A percentile compares a stretch with the other conserved stretches of the same genome.
phyloP scores from a whole-genome alignment of 2,113 vertebrate species.

The Andinoacara biseriatus region DNA sequence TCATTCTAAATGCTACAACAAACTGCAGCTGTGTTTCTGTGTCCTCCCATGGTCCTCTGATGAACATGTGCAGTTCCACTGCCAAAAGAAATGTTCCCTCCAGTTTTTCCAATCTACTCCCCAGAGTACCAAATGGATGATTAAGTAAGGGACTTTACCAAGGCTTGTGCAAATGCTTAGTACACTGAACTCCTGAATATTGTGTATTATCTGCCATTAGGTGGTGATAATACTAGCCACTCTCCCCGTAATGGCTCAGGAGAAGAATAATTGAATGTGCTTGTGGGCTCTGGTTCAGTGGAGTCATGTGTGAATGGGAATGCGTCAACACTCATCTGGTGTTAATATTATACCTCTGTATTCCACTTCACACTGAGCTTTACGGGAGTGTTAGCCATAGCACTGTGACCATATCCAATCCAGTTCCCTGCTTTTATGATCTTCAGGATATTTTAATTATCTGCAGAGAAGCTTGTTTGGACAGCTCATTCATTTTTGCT shows the following conservation, averaged over 20 bases:
- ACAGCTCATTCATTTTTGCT: conserved; percentile 74
- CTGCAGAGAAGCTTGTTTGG: conserved; percentile 55
- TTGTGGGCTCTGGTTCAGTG: conserved; percentile 67
- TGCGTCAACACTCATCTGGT: conserved; percentile 51
- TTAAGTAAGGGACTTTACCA: conserved; percentile 77
- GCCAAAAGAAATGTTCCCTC: conserved; percentile 52
- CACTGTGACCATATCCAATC: conserved; percentile 7
- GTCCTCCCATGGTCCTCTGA: conserved; percentile 23
- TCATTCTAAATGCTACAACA: conserved; percentile 5
- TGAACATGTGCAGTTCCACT: conserved; percentile 45
- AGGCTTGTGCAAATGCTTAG: conserved; percentile 71
- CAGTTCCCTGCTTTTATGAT: conserved; percentile 40
- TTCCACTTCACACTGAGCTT: conserved; percentile 46
- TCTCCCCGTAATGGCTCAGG: conserved; percentile 65
- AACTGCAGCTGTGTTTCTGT: conserved; percentile 9
- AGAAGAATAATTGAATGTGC: conserved; percentile 75
- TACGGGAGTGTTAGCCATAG: background rate
- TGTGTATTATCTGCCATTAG: conserved; percentile 80
- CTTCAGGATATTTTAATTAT: conserved; percentile 70
- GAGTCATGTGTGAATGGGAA: conserved; percentile 51
- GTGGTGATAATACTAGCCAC: conserved; percentile 69
- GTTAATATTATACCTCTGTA: conserved; percentile 42
- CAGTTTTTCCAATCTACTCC: conserved; percentile 64
- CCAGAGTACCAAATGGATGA: conserved; percentile 74
- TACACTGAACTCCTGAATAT: conserved; percentile 74